Evolutionary conservation across 2,113 vertebrate species (phyloP).

Genomic region (Siphamia tubifer): DNA sequence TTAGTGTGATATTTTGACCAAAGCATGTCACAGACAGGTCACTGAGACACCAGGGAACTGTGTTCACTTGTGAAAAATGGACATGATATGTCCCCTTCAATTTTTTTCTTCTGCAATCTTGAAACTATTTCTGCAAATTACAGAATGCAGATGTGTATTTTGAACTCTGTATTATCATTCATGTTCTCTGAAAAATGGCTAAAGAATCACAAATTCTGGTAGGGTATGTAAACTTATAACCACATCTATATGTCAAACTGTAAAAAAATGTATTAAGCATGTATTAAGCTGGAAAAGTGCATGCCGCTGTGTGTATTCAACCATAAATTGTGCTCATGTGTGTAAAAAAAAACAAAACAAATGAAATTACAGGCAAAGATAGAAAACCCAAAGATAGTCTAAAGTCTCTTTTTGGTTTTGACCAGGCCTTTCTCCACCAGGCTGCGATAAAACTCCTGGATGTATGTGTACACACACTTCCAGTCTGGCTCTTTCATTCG

Average conservation of each 20-base stretch:
- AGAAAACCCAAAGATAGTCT: slow-evolving; percentile 39
- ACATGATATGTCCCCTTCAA: too few relatives aligned
- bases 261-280: not conserved
- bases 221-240: too few relatives aligned
- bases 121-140: too few relatives aligned
- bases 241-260: not conserved
- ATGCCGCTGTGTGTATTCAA: not conserved
- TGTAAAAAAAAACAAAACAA: not conserved
- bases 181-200: too few relatives aligned
- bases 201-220: too few relatives aligned
- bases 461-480: slow-evolving; percentile 99
- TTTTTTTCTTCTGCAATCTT: too few relatives aligned
- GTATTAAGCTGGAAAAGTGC: slow-evolving; percentile 2
- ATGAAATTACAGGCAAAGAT: not conserved
- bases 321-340: not conserved
- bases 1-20: too few relatives aligned
- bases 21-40: too few relatives aligned
- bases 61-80: too few relatives aligned
- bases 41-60: too few relatives aligned
- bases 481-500: slow-evolving; percentile 97
- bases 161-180: too few relatives aligned
- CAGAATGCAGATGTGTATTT: too few relatives aligned
- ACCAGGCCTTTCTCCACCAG: slow-evolving; percentile 98
- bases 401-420: slow-evolving; percentile 93
- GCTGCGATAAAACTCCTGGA: slow-evolving; percentile 98